Conservation (phyloP, 2,888 invertebrate species). For the Campaea margaritaria region DNA sequence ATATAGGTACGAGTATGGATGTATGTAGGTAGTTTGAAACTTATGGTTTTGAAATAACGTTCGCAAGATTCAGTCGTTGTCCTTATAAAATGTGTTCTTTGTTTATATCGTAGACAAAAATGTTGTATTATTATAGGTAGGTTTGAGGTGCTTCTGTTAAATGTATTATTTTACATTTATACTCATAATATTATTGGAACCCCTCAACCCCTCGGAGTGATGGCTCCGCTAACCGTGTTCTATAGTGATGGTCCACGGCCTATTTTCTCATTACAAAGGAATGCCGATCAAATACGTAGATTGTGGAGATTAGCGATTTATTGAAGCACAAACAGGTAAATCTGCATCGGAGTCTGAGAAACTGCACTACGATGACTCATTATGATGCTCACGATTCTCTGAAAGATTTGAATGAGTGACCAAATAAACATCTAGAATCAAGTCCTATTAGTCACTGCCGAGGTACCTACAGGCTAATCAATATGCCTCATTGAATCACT, state of each 20-base stretch:
- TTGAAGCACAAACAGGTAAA: not conserved
- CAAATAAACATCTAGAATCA: conserved; percentile 31
- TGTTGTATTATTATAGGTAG: not conserved
- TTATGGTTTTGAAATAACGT: conserved; percentile 22
- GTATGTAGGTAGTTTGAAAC: conserved; percentile 22
- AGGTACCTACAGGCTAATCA: conserved; percentile 46
- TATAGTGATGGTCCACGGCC: too few species aligned
- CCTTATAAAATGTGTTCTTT: not conserved
- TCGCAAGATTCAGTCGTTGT: conserved; percentile 6
- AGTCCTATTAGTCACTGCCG: conserved; percentile 39
- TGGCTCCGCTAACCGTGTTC: too few species aligned
- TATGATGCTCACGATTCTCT: conserved; percentile 20
- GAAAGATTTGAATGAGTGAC: conserved; percentile 28
- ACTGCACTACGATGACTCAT: conserved; percentile 23
- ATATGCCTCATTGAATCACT: conserved; percentile 64
- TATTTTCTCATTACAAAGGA: too few species aligned
- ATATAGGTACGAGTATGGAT: conserved; percentile 14
- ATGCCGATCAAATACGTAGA: too few species aligned
- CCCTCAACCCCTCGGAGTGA: too few species aligned
- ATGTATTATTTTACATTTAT: too few species aligned
- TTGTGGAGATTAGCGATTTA: too few species aligned
- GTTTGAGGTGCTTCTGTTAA: not conserved
- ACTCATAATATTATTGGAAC: too few species aligned
- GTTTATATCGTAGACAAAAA: not conserved
- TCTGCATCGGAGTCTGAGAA: conserved; percentile 1